Evolutionary conservation across 1,140 invertebrate species (phyloP).

Genomic region (Pantala flavescens): DNA sequence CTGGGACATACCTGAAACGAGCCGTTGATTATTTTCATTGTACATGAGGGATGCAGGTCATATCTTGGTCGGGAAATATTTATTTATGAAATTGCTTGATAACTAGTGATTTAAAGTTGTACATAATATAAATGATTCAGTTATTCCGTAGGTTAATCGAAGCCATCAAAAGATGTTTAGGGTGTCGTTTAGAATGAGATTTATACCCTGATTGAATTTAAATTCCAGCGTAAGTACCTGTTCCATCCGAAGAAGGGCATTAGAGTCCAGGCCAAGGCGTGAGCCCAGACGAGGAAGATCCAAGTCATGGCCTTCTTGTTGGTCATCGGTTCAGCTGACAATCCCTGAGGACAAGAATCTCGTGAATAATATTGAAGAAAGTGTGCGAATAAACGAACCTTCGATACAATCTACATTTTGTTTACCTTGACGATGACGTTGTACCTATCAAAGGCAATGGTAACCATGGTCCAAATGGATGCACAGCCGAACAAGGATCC

Average conservation of each 20-base stretch:
- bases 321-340: conserved; percentile 58
- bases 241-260: conserved; percentile 71
- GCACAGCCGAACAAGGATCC: conserved; percentile 69
- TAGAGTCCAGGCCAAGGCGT: conserved; percentile 54
- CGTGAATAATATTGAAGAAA: background rate
- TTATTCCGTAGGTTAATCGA: background rate
- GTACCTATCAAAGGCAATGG: conserved; percentile 73
- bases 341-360: conserved; percentile 32
- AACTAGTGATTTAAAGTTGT: background rate
- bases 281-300: conserved; percentile 59
- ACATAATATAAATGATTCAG: background rate
- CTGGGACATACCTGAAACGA: conserved; percentile 47
- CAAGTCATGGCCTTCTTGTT: conserved; percentile 53
- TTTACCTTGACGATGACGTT: conserved; percentile 65
- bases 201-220: conserved; percentile 23
- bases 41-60: background rate
- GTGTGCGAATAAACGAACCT: no score
- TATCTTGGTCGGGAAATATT: background rate
- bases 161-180: background rate
- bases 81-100: background rate
- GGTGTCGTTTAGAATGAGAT: background rate
- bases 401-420: no score
- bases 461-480: conserved; percentile 77
- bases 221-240: conserved; percentile 33
- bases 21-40: background rate